Evolutionary conservation across 1,140 invertebrate genomes (phyloP), one percentile per base, ranked within the genome.

Genomic region (Hetaerina americana): DNA sequence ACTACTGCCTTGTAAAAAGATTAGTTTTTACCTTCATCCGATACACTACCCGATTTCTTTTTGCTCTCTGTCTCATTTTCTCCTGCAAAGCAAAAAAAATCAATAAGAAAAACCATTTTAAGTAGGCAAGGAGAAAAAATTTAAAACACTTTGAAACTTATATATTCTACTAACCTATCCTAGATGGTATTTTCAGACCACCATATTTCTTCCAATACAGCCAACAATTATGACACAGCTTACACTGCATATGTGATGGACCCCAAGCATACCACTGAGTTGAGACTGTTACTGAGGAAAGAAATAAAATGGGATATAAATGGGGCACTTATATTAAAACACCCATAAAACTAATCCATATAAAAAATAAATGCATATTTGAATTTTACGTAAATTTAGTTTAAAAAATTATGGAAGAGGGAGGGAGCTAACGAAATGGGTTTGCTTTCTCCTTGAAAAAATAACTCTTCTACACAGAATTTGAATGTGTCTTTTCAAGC

Each of bases 151-250:
- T 10, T 10, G 67, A 68, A 12, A 73, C 5, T 26, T 5, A 72
- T 24, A 31, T 26, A 71, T 68, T 26, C 18, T n/a, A 66, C 76
- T 75, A 79, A 85, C 84, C 84, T 76, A 85, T 76, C 77, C 82
- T 84, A 27, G 79, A 80, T 27, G 83, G 76, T 75, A 82, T 80
- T 82, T 97, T 97, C 22, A 99, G 87, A 75, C 96, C 97, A 71
- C 96, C 97, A 82, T 97, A 97, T 80, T 98, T 97, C 81, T 98
- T 98, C 95, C 96, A 99, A 81, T 98, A 97, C 29, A 87, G 88
- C 96, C 96, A 99, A 83, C 97, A 99, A 2, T 86, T 83, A 73
- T 91, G 89, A 83, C 97, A 99, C 12, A 99, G 82, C 74, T 95
- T 89, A 82, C 93, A 94, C 77, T 96, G 92, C 83, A 92, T 86